Percentiles rank a stretch among this genome's conserved stretches.
phyloP scores from a whole-genome alignment of 1,140 invertebrate genomes.

The Drosophila sp. region DNA sequence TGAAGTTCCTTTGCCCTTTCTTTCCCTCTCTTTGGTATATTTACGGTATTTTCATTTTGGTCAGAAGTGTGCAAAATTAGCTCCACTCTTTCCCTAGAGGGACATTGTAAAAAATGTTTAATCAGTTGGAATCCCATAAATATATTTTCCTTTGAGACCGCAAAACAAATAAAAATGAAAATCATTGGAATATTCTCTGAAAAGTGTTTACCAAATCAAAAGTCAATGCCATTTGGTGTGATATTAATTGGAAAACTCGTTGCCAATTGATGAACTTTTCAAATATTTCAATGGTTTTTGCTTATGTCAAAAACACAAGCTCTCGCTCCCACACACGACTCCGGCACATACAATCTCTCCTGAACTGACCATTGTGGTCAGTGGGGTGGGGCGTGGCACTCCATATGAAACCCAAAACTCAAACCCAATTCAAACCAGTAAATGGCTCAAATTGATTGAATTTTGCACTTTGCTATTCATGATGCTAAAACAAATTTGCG shows the following conservation, averaged over 20 bases:
- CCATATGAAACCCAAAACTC: not conserved
- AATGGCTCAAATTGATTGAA: slow-evolving; percentile 81
- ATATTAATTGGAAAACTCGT: slow-evolving; percentile 58
- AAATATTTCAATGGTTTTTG: slow-evolving; percentile 53
- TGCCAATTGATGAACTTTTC: slow-evolving; percentile 54
- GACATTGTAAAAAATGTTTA: not conserved
- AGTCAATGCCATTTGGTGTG: slow-evolving; percentile 35
- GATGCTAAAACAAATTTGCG: slow-evolving; percentile 73
- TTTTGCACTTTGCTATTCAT: slow-evolving; percentile 79
- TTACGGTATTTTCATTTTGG: too few relatives aligned
- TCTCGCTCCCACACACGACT: slow-evolving; percentile 10
- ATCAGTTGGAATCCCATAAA: not conserved
- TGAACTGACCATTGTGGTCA: slow-evolving; percentile 20
- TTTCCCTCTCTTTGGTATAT: too few relatives aligned
- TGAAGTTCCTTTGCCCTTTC: too few relatives aligned
- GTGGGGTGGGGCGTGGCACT: not conserved
- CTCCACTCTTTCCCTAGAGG: too few relatives aligned
- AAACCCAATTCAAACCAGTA: slow-evolving; percentile 22
- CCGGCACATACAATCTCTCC: not conserved
- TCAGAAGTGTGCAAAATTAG: too few relatives aligned
- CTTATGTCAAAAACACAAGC: slow-evolving; percentile 54
- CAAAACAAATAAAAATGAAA: not conserved
- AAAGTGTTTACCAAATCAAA: slow-evolving; percentile 45
- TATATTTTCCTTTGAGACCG: not conserved
- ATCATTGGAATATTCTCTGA: not conserved